Conservation (phyloP, 2,888 invertebrate species). For the Lysandra coridon region DNA sequence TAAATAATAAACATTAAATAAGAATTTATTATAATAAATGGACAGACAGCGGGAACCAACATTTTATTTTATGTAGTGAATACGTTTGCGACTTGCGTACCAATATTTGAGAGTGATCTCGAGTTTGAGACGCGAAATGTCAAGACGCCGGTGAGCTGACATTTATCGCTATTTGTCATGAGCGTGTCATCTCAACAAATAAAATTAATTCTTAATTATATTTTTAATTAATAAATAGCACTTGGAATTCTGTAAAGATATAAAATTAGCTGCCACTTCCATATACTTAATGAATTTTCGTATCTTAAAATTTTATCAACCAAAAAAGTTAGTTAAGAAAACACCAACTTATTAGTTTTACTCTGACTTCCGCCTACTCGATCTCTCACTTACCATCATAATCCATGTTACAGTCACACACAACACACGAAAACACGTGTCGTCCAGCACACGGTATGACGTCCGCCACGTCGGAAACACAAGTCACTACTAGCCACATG, state of each 20-base stretch:
- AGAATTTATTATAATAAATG: too few species aligned
- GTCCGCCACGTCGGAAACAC: neutral
- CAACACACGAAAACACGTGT: slow-evolving; percentile 1
- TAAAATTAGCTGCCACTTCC: too few species aligned
- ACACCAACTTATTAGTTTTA: neutral
- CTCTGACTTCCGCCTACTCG: neutral
- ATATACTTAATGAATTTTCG: too few species aligned
- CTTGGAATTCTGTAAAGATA: too few species aligned
- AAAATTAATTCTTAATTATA: too few species aligned
- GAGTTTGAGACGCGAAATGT: neutral
- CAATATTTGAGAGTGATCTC: neutral
- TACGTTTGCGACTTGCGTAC: neutral
- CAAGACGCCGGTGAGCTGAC: neutral
- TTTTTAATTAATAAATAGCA: too few species aligned
- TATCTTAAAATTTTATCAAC: neutral
- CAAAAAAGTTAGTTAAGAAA: neutral
- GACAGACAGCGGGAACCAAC: too few species aligned
- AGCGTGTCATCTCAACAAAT: neutral
- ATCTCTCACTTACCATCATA: neutral
- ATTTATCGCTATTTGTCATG: neutral
- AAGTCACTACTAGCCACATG: neutral
- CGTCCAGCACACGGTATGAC: neutral
- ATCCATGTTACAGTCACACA: slow-evolving; percentile 5
- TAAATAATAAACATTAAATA: too few species aligned
- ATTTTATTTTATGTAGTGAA: too few species aligned